Conservation (phyloP, 35 echinoderm and acorn worm genomes). For the Stichopus chloronotus region DNA sequence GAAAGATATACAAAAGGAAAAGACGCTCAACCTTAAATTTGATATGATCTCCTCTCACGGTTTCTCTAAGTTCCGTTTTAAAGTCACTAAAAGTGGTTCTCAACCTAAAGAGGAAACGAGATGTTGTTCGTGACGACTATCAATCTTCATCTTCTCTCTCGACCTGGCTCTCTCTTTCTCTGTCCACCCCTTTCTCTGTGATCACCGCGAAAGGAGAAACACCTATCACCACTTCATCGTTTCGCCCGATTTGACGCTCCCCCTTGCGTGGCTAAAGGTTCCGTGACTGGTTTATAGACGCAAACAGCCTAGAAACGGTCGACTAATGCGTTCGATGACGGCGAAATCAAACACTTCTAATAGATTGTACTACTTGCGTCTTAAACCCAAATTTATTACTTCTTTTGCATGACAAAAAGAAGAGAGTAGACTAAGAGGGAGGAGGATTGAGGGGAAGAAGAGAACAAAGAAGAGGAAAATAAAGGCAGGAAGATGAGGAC, state of each 20-base stretch:
- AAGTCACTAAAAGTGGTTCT: not conserved
- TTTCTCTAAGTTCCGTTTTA: not conserved
- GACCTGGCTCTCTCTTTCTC: not conserved
- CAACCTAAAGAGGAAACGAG: not conserved
- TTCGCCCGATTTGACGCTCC: not conserved
- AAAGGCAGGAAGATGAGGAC: too few species aligned
- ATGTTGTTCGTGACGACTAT: constrained; percentile 4
- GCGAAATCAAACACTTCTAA: not conserved
- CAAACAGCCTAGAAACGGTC: not conserved
- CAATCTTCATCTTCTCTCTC: not conserved
- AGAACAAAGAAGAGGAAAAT: too few species aligned
- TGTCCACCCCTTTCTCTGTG: not conserved
- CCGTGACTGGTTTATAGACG: constrained; percentile 14
- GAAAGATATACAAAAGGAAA: not conserved
- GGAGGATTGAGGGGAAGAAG: too few species aligned
- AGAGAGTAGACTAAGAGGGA: not conserved
- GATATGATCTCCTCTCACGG: not conserved
- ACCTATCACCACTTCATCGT: not conserved
- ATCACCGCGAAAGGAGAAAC: not conserved
- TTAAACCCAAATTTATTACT: not conserved
- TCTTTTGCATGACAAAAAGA: not conserved
- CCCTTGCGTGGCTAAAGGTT: not conserved
- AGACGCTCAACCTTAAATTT: not conserved
- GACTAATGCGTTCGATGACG: not conserved
- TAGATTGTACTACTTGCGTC: not conserved